Evolutionary conservation across 2,113 vertebrate genomes (phyloP), one percentile per base, ranked within the genome.

Genomic region (Pleuronectes platessa): DNA sequence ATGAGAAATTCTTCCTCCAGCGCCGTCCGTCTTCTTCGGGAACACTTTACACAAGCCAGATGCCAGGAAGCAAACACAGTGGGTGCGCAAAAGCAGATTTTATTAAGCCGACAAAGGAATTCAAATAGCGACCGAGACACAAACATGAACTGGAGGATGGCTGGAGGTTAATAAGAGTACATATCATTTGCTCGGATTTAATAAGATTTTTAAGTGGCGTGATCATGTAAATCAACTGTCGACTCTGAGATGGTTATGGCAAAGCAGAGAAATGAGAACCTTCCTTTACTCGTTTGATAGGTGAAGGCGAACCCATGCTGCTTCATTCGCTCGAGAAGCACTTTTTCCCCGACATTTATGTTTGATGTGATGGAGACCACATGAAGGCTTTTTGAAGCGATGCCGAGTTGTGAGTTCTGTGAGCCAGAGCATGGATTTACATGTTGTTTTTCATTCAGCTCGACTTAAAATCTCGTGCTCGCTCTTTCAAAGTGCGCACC

Each of bases 401-500:
- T 71, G 79, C 76, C 23, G 31, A 67, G 55, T 49, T 74, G 31
- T 68, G 76, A 81, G 79, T 69, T 71, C 71, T 18, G 49, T 74
- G 69, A 61, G 70, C 86, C 67, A 17, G 76, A 51, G 55, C 27
- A 51, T 68, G 61, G 42, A 76, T 56, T 55, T 59, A 66, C 61
- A 61, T 68, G 53, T 66, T 79, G 59, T 71, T 82, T 74, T 83
- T 81, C 78, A 82, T 73, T 81, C 75, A 18, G 49, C 79, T 84
- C 84, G 40, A 75, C 74, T 79, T 75, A 47, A 85, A 15, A 67
- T 71, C 56, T 66, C 56, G 51, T 73, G 68, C 76, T 79, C 60
- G 8, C 58, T 37, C 54, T 82, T 83, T 71, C 20, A 17, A 37
- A 23, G 58, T 24, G 61, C 35, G 71, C 67, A 51, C 83, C 64